phyloP scores from a whole-genome alignment of 2,888 invertebrate species.

The Platycnemis pennipes region DNA sequence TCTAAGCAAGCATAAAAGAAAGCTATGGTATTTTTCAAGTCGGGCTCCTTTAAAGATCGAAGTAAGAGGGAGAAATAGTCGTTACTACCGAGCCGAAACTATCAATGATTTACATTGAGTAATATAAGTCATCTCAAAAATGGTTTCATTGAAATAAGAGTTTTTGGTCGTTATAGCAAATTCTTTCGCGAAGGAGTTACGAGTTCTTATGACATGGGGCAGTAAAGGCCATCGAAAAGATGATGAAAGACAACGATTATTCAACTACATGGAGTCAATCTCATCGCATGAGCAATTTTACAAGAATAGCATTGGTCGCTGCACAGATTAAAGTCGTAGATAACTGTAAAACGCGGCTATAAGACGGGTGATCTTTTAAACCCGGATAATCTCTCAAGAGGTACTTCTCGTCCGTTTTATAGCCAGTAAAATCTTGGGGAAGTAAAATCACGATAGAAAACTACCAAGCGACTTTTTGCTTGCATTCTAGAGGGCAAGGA shows the following conservation, averaged over 20 bases:
- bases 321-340: not conserved
- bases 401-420: not conserved
- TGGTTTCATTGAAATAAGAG: too few relatives aligned
- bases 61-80: too few relatives aligned
- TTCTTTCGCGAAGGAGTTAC: not conserved
- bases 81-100: too few relatives aligned
- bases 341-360: not conserved
- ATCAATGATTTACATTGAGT: too few relatives aligned
- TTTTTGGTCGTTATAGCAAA: too few relatives aligned
- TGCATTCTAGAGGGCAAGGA: not conserved
- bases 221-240: not conserved
- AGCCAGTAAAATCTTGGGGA: constrained; percentile 8
- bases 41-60: too few relatives aligned
- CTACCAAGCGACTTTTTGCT: not conserved
- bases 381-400: not conserved
- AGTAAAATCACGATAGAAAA: not conserved
- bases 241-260: not conserved
- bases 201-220: not conserved
- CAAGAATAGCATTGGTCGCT: not conserved
- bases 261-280: not conserved
- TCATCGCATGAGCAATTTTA: not conserved
- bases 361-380: not conserved
- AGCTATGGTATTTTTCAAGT: too few relatives aligned
- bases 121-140: too few relatives aligned
- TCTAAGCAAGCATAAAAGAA: too few relatives aligned